Evolutionary conservation across 2,888 invertebrate genomes (phyloP).

Genomic region (Dryobota labecula): DNA sequence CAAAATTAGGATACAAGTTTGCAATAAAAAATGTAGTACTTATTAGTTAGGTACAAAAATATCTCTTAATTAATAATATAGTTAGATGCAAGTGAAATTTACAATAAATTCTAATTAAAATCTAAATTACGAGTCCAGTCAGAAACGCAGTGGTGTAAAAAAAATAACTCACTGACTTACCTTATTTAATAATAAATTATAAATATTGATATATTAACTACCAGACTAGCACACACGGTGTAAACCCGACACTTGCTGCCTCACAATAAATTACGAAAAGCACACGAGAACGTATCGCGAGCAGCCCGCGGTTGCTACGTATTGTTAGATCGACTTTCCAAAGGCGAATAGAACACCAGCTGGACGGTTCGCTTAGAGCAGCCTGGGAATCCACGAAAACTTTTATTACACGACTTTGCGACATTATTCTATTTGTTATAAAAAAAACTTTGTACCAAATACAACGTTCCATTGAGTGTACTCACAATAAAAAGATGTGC

Average conservation of each 20-base stretch:
- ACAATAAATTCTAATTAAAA: not conserved
- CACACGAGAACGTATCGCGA: constrained; percentile 30
- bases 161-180: constrained; percentile 36
- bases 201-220: not conserved
- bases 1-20: not conserved
- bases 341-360: constrained; percentile 67
- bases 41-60: not conserved
- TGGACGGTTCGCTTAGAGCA: constrained; percentile 44
- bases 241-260: constrained; percentile 18
- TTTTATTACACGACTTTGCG: constrained; percentile 53
- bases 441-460: constrained; percentile 14
- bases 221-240: constrained; percentile 11
- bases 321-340: constrained; percentile 71
- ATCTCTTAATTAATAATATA: not conserved
- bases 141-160: not conserved
- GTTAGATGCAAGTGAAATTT: not conserved
- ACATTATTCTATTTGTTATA: constrained; percentile 9
- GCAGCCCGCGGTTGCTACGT: constrained; percentile 64
- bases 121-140: not conserved
- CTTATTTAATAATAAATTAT: constrained; percentile 29
- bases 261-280: constrained; percentile 29
- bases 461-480: constrained; percentile 38
- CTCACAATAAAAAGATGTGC: constrained; percentile 22
- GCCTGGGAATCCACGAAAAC: constrained; percentile 59
- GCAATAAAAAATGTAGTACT: not conserved